Percentiles rank a stretch among this genome's conserved stretches.
These are phyloP conservation scores for Clepsis dumicolana DNA, from an alignment of 2,888 invertebrate species.

Conservation along the genomic window DNA sequence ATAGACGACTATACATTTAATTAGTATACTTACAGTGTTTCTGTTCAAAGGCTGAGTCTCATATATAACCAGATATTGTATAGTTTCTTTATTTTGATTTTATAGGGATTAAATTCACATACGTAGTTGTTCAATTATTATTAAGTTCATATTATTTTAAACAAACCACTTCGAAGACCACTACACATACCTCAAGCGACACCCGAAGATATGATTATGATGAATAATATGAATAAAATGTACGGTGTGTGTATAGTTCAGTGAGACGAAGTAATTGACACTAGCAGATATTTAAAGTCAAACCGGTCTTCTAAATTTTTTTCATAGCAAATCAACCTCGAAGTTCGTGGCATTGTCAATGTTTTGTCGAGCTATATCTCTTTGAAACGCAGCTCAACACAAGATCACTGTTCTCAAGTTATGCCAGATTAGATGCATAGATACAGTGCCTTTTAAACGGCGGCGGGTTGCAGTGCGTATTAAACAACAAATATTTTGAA, in stretches of 20 bases:
- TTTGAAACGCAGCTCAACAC: background rate
- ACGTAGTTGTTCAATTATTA: too few species aligned
- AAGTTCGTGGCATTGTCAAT: background rate
- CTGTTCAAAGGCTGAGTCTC: too few species aligned
- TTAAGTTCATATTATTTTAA: too few species aligned
- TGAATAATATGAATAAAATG: too few species aligned
- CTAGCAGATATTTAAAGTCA: background rate
- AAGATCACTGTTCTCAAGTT: background rate
- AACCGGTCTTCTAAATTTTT: background rate
- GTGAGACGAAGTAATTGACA: too few species aligned
- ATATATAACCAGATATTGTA: too few species aligned
- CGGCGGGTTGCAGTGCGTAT: background rate
- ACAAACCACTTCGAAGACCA: too few species aligned
- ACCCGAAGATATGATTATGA: background rate
- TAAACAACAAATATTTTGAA: background rate
- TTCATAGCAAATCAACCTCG: background rate
- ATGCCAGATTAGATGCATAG: background rate
- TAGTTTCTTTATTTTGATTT: background rate
- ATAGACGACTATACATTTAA: too few species aligned
- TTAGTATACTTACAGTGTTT: too few species aligned
- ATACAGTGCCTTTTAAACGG: too few species aligned
- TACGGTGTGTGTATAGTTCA: too few species aligned
- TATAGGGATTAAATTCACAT: too few species aligned
- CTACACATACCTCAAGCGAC: background rate
- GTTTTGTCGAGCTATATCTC: background rate